Conservation (phyloP, 2,797 vertebrate genomes). For the Serranus cabrilla region DNA sequence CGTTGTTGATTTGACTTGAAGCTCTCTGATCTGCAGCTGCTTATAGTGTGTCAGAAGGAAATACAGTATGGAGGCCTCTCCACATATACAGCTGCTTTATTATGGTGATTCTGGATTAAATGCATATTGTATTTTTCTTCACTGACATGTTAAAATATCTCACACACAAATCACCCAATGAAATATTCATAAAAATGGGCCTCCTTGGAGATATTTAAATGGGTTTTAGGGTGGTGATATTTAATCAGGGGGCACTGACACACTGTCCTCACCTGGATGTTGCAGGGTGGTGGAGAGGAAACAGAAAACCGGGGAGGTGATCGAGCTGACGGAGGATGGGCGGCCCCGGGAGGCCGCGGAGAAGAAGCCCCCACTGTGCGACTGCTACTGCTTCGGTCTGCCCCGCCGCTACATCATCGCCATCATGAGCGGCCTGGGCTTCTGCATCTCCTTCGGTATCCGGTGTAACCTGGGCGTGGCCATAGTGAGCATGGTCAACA, state of each 20-base stretch:
- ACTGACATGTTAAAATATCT: not conserved
- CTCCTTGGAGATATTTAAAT: not conserved
- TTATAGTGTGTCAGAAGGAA: not conserved
- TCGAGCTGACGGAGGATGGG: constrained; percentile 97
- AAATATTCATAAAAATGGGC: not conserved
- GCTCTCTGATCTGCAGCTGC: not conserved
- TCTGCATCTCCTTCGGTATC: constrained; percentile 99
- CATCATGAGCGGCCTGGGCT: constrained; percentile 98
- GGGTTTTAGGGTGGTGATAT: not conserved
- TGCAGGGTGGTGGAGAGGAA: constrained; percentile 93
- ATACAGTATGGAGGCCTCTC: constrained; percentile 28
- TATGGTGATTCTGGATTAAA: not conserved
- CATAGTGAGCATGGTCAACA: constrained; percentile 99
- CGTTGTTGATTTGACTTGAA: not conserved
- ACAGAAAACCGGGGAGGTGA: constrained; percentile 92
- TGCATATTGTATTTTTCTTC: not conserved
- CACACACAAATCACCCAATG: not conserved
- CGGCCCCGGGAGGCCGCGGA: constrained; percentile 89
- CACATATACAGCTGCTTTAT: not conserved
- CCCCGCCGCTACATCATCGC: constrained; percentile 98
- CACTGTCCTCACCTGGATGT: constrained; percentile 42
- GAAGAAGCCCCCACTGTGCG: constrained; percentile 93
- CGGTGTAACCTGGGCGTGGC: constrained; percentile 98
- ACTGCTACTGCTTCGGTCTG: constrained; percentile 95
- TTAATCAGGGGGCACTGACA: not conserved